Conservation (phyloP, 2,797 vertebrate species). For the Silurus aristotelis region DNA sequence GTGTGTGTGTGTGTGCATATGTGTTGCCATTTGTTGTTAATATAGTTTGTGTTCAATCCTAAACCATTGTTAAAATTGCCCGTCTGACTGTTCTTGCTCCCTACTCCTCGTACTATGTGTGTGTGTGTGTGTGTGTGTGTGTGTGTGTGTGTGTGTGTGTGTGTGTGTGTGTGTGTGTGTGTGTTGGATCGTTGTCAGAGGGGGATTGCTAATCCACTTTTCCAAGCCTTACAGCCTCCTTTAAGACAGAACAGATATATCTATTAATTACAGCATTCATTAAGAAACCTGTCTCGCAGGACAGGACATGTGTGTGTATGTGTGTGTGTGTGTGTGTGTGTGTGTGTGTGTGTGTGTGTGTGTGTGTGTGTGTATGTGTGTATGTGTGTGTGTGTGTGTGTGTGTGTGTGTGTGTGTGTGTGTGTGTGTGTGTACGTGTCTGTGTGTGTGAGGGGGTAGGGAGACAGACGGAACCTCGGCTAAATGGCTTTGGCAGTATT, state of each 20-base stretch:
- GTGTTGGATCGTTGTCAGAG: slow-evolving; percentile 73
- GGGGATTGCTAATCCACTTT: slow-evolving; percentile 71
- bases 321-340: slow-evolving; percentile 5
- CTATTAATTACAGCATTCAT: slow-evolving; percentile 93
- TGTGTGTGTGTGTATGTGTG: slow-evolving; percentile 57
- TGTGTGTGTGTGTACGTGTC: slow-evolving; percentile 62
- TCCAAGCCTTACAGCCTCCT: slow-evolving; percentile 74
- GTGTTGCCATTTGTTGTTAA: not conserved
- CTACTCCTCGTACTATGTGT: slow-evolving; percentile 65
- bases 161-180: slow-evolving; percentile 57
- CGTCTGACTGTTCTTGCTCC: slow-evolving; percentile 26
- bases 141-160: slow-evolving; percentile 54
- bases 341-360: slow-evolving; percentile 39
- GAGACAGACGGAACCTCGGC: slow-evolving; percentile 13
- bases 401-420: slow-evolving; percentile 6
- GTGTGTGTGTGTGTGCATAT: not conserved
- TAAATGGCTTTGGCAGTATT: slow-evolving; percentile 57
- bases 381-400: slow-evolving; percentile 8
- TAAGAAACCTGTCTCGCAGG: slow-evolving; percentile 82
- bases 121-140: slow-evolving; percentile 45
- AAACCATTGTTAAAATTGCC: slow-evolving; percentile 78
- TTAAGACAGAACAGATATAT: slow-evolving; percentile 85
- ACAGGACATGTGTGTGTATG: slow-evolving; percentile 47
- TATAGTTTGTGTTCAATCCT: slow-evolving; percentile 71
- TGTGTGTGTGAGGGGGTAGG: slow-evolving; percentile 12